Base-by-base conservation (phyloP, 2,797 vertebrate species). In the Alcedo atthis region DNA sequence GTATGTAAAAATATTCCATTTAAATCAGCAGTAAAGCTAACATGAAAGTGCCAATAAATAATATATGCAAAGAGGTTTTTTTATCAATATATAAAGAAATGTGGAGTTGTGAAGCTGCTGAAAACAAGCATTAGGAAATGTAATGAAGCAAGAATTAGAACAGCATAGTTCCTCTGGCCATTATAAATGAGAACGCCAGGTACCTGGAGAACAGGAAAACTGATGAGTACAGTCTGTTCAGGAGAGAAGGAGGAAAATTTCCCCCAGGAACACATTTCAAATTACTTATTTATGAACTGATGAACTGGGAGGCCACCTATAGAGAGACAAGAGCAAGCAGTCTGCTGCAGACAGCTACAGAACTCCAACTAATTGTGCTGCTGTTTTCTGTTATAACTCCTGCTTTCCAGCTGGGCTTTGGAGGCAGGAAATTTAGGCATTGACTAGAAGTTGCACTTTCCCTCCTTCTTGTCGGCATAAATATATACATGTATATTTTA, bases 281-380 rank as follows among this genome's bases (percentile, higher is more conserved):
- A 98, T 98, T 97, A 98, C 98, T 98, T 98, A 98, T 98, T 98
- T 98, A 98, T 98, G 98, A 98, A 98, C 97, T 98, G 98, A 98
- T 98, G 98, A 98, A 98, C 97, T 98, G 97, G 97, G 97, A 97
- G 98, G 98, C 98, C 98, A 98, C 98, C 98, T 98, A 98, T 97
- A 66, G 98, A 98, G 98, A 97, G 97, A 96, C 94, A 94, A 94
- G 96, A 96, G 96, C 97, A 98, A 97, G 97, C 97, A 97, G 97
- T 92, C 97, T 98, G 97, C 97, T 92, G 96, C 97, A 98, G 97
- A 97, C 97, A 97, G 97, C 97, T 97, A 97, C 96, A 98, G 97
- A 98, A 96, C 97, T 97, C 97, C 97, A 96, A 97, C 97, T 98
- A 98, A 98, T 98, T 98, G 98, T 97, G 94, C 81, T 97, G 96